Evolutionary conservation across 2,113 vertebrate genomes (phyloP).

Genomic region (Chaetorhynchus papuensis): DNA sequence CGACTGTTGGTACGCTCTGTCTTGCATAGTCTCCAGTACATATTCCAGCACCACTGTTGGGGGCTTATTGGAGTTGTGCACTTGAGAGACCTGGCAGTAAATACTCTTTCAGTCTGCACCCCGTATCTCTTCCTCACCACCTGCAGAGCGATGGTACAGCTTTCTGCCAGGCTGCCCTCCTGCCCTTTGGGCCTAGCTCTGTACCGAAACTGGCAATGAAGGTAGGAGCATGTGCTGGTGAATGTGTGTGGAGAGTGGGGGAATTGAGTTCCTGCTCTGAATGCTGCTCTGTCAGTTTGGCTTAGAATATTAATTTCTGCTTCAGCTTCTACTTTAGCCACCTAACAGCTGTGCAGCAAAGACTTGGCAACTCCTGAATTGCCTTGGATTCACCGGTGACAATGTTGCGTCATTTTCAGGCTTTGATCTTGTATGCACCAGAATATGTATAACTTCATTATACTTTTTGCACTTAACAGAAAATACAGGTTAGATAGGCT

Average conservation of each 20-base stretch:
- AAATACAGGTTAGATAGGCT: background rate
- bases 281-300: background rate
- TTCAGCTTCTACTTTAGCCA: background rate
- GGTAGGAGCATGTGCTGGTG: background rate
- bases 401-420: background rate
- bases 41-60: background rate
- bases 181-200: background rate
- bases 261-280: background rate
- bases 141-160: background rate
- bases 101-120: background rate
- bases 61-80: rapidly evolving
- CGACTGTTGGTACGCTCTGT: background rate
- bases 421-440: background rate
- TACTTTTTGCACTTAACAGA: conserved; percentile 38
- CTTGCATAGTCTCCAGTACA: rapidly evolving
- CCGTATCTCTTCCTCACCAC: background rate
- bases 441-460: background rate
- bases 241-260: background rate
- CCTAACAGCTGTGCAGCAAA: background rate
- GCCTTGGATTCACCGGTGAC: background rate
- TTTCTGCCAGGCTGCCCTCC: background rate
- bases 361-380: background rate
- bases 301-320: background rate
- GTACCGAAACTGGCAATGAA: background rate
- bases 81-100: background rate